Conservation (phyloP, 2,797 vertebrate species). For the Phrynocephalus vlangalii region DNA sequence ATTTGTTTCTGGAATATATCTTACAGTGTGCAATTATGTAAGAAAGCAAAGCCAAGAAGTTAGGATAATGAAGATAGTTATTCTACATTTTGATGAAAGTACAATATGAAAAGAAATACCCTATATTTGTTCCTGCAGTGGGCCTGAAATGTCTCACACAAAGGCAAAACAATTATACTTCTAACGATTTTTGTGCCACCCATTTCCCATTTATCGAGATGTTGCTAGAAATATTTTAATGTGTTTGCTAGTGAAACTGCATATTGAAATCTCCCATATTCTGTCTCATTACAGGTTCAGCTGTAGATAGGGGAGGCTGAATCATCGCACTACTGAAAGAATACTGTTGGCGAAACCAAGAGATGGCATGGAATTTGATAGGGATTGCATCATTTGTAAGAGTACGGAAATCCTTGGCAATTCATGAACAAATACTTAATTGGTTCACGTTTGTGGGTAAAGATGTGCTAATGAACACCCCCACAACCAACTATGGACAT, state of each 20-base stretch:
- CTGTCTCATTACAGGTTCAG: neutral
- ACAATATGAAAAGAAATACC: conserved; percentile 13
- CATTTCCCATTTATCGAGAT: neutral
- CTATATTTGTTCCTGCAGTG: neutral
- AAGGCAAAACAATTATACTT: neutral
- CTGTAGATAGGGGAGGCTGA: neutral
- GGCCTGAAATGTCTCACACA: conserved; percentile 41
- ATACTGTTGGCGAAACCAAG: neutral
- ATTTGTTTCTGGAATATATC: neutral
- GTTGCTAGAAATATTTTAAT: neutral
- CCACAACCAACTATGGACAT: no score
- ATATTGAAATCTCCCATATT: neutral
- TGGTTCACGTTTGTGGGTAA: neutral
- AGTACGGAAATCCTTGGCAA: no score
- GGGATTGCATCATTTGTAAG: no score
- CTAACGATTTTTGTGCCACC: conserved; percentile 16
- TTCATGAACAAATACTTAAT: neutral
- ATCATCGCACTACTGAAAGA: neutral
- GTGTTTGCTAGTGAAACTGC: neutral
- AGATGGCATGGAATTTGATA: neutral
- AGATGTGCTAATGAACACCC: no score
- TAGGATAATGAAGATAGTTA: neutral
- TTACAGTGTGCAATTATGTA: neutral
- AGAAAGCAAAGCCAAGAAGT: neutral
- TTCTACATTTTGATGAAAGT: neutral